These are phyloP conservation scores for Molorchus minor DNA, from an alignment of 2,888 invertebrate species.

Conservation along the genomic window DNA sequence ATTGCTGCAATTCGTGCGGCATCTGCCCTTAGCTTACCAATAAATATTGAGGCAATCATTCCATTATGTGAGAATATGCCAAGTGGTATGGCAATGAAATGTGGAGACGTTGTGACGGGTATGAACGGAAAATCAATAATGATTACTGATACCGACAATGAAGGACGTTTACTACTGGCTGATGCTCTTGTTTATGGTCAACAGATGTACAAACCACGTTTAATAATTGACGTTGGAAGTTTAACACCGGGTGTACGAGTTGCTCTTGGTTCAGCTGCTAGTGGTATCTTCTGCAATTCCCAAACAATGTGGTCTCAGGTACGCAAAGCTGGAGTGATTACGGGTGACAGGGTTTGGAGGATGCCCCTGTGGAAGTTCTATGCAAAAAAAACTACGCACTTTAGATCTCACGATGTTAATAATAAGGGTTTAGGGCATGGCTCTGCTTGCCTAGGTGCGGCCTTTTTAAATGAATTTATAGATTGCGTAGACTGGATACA, in stretches of 20 bases:
- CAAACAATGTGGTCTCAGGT: constrained; percentile 65
- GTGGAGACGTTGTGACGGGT: constrained; percentile 63
- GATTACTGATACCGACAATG: constrained; percentile 71
- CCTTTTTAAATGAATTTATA: constrained; percentile 66
- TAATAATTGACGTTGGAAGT: constrained; percentile 77
- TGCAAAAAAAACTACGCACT: constrained; percentile 62
- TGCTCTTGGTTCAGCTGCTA: constrained; percentile 66
- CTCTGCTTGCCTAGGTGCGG: constrained; percentile 58
- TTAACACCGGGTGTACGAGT: constrained; percentile 69
- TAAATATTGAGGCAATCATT: constrained; percentile 65
- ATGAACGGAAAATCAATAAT: constrained; percentile 71
- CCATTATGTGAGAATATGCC: constrained; percentile 65
- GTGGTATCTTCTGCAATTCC: constrained; percentile 68
- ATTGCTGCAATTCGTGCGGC: constrained; percentile 66
- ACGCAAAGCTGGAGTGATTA: constrained; percentile 64
- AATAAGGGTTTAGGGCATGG: constrained; percentile 60
- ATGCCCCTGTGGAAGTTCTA: constrained; percentile 70
- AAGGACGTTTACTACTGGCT: constrained; percentile 59
- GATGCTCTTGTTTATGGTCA: constrained; percentile 61
- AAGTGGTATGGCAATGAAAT: constrained; percentile 69
- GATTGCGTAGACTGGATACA: constrained; percentile 69
- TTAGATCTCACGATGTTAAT: constrained; percentile 57
- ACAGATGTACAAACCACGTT: constrained; percentile 66
- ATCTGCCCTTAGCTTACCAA: constrained; percentile 65
- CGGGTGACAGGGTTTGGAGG: constrained; percentile 72